Conservation (phyloP, 2,797 vertebrate species). For the Cyclopterus lumpus region DNA sequence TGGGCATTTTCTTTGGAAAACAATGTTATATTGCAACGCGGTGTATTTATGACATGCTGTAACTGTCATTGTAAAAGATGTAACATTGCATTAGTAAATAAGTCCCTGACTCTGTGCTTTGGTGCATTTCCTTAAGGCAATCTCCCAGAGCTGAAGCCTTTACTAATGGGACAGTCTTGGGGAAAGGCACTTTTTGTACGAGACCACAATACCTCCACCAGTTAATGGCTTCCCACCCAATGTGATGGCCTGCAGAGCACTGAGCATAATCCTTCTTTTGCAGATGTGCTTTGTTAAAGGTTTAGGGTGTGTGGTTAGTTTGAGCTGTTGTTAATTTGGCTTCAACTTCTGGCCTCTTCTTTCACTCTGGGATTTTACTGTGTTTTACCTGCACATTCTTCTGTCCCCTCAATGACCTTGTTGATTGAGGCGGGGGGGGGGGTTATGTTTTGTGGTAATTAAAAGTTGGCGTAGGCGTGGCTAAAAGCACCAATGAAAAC, state of each 20-base stretch:
- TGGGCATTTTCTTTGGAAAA: constrained; percentile 9
- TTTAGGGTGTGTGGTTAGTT: constrained; percentile 30
- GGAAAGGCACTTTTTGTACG: constrained; percentile 31
- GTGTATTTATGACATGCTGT: neutral
- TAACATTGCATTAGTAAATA: neutral
- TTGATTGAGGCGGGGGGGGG: constrained; percentile 25
- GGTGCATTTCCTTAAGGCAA: constrained; percentile 31
- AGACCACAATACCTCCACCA: constrained; percentile 22
- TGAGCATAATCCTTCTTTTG: constrained; percentile 42
- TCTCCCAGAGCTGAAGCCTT: constrained; percentile 37
- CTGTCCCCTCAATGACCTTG: constrained; percentile 47
- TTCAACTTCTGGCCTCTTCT: constrained; percentile 30
- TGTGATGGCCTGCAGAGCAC: constrained; percentile 43
- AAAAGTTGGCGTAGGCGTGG: constrained; percentile 53
- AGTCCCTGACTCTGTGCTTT: constrained; percentile 7
- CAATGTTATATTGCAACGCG: neutral
- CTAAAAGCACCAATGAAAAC: constrained; percentile 62
- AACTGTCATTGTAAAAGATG: constrained; percentile 8
- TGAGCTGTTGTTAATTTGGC: constrained; percentile 35
- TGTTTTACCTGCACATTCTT: constrained; percentile 55
- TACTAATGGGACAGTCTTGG: constrained; percentile 39
- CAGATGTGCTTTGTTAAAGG: constrained; percentile 51
- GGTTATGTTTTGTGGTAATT: constrained; percentile 64
- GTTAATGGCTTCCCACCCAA: constrained; percentile 50
- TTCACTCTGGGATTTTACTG: constrained; percentile 21